phyloP scores from a whole-genome alignment of 2,797 vertebrate species.

The Peromyscus eremicus region DNA sequence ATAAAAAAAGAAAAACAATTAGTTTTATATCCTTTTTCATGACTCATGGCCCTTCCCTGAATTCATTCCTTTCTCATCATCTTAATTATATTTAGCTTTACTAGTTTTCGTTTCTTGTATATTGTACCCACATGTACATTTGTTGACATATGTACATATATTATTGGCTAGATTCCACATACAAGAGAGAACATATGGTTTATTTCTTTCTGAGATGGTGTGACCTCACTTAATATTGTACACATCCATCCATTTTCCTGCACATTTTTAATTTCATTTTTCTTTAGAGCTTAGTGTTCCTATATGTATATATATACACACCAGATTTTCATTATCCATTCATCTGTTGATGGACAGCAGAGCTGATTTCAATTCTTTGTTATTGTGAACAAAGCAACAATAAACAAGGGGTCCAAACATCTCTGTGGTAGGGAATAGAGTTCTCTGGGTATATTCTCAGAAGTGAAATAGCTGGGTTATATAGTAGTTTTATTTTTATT shows the following conservation, averaged over 20 bases:
- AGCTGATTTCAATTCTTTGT: background rate
- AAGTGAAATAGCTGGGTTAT: background rate
- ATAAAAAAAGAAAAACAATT: background rate
- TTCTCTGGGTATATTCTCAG: background rate
- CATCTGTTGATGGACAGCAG: background rate
- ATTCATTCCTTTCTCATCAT: background rate
- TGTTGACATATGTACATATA: background rate
- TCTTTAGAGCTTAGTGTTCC: background rate
- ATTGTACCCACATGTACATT: background rate
- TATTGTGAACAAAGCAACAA: background rate
- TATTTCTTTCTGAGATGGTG: background rate
- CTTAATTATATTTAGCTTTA: background rate
- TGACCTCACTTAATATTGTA: background rate
- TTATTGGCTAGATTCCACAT: background rate
- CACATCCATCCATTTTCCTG: background rate
- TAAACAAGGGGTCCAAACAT: background rate
- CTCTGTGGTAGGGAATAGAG: background rate
- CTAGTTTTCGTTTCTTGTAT: background rate
- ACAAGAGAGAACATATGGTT: background rate
- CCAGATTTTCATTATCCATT: background rate
- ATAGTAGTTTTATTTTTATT: background rate
- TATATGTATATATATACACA: background rate
- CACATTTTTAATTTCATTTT: background rate
- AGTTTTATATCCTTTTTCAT: background rate
- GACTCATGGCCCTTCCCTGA: background rate